These are phyloP conservation scores for Raphicerus campestris DNA, from an alignment of 2,113 vertebrate species.

Conservation along the genomic window DNA sequence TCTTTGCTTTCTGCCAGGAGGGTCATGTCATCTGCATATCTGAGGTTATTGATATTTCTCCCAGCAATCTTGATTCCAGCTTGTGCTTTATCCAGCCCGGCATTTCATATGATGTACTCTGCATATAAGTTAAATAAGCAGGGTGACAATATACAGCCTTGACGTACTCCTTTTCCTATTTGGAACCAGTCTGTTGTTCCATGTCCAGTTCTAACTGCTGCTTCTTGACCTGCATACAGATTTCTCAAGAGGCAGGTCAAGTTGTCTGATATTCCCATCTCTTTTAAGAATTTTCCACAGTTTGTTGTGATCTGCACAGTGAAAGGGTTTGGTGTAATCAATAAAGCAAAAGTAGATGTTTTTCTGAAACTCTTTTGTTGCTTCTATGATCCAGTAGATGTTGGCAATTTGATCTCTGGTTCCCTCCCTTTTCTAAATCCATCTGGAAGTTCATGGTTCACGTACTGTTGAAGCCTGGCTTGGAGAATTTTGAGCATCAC, in stretches of 20 bases:
- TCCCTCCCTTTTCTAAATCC: neutral
- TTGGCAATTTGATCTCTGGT: neutral
- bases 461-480: neutral
- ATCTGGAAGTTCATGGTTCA: neutral
- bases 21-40: neutral
- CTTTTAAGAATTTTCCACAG: neutral
- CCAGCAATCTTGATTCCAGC: neutral
- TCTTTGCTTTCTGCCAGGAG: neutral
- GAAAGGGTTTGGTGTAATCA: neutral
- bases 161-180: rapidly evolving
- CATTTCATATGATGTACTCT: neutral
- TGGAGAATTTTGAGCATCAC: neutral
- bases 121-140: neutral
- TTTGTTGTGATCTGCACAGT: neutral
- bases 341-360: neutral
- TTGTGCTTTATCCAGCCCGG: neutral
- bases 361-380: neutral
- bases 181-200: neutral
- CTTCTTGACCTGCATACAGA: neutral
- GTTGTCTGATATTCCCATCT: neutral
- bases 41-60: neutral
- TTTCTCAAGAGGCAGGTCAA: neutral
- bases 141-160: neutral
- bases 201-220: neutral
- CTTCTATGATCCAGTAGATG: neutral